Conservation (phyloP, 2,113 vertebrate species). For the Cryptotis parvus region DNA sequence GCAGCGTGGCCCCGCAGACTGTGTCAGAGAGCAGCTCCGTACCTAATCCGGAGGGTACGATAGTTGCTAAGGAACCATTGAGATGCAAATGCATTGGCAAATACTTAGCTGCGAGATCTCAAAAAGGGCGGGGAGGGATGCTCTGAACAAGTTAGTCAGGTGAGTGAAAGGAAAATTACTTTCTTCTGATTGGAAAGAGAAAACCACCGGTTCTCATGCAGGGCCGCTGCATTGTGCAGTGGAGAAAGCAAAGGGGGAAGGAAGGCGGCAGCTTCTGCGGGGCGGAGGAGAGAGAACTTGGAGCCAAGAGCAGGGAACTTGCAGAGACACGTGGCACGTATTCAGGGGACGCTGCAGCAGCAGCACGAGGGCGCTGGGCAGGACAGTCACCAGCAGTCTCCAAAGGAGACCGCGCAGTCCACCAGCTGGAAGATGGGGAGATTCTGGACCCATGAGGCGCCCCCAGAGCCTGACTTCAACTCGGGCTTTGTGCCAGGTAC, state of each 20-base stretch:
- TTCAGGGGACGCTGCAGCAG: no score
- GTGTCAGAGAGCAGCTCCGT: conserved; percentile 70
- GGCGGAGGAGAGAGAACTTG: conserved; percentile 51
- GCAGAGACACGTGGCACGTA: neutral
- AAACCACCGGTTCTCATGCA: conserved; percentile 67
- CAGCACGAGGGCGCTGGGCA: no score
- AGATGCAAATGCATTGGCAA: conserved; percentile 82
- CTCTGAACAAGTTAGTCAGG: conserved; percentile 77
- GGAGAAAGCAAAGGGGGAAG: neutral
- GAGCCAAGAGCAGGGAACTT: conserved; percentile 52
- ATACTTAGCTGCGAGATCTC: conserved; percentile 70
- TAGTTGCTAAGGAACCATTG: conserved; percentile 82
- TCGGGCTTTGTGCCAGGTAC: no score
- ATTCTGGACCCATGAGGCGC: no score
- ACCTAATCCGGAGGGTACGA: conserved; percentile 60
- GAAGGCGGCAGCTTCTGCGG: conserved; percentile 51
- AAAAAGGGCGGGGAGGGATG: conserved; percentile 66
- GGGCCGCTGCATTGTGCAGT: conserved; percentile 47
- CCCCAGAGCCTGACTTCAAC: no score
- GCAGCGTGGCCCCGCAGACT: neutral
- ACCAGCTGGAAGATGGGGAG: neutral
- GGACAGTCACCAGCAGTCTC: neutral
- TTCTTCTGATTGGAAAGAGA: conserved; percentile 73
- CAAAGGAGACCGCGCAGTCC: neutral
- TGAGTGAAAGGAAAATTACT: conserved; percentile 79